Conservation (phyloP, 2,113 vertebrate genomes). For the Dromaius novaehollandiae region DNA sequence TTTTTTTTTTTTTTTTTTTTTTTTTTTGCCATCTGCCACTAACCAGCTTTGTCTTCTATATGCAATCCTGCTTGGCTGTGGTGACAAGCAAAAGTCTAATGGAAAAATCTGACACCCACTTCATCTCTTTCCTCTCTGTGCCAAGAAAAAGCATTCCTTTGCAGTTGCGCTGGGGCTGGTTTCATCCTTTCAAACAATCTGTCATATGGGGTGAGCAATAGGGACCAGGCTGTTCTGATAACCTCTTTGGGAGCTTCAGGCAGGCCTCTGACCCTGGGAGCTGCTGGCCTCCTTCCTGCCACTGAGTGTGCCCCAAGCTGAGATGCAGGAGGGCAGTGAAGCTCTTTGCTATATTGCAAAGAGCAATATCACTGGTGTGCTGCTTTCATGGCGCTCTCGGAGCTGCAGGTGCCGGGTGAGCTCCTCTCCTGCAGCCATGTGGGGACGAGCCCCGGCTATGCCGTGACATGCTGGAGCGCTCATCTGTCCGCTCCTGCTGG, state of each 20-base stretch:
- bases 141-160: not conserved
- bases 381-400: not conserved
- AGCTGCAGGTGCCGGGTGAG: not conserved
- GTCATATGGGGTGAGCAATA: not conserved
- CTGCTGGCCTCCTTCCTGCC: not conserved
- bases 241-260: not conserved
- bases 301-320: not conserved
- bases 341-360: not conserved
- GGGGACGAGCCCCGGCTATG: not conserved
- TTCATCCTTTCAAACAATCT: not conserved
- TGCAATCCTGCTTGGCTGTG: not conserved
- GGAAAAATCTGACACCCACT: constrained; percentile 43
- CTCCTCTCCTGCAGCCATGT: not conserved
- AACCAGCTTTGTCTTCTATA: constrained; percentile 24
- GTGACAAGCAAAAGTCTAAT: constrained; percentile 46
- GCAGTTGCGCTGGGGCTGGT: not conserved
- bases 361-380: not conserved
- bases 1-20: not conserved
- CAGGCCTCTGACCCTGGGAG: not conserved
- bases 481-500: not conserved
- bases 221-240: not conserved
- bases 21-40: not conserved
- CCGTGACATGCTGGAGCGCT: not conserved
- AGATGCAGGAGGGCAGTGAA: not conserved
- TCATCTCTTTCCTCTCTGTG: constrained; percentile 25